Conservation (phyloP, 2,113 vertebrate species). For the Gallinago jamesoni region DNA sequence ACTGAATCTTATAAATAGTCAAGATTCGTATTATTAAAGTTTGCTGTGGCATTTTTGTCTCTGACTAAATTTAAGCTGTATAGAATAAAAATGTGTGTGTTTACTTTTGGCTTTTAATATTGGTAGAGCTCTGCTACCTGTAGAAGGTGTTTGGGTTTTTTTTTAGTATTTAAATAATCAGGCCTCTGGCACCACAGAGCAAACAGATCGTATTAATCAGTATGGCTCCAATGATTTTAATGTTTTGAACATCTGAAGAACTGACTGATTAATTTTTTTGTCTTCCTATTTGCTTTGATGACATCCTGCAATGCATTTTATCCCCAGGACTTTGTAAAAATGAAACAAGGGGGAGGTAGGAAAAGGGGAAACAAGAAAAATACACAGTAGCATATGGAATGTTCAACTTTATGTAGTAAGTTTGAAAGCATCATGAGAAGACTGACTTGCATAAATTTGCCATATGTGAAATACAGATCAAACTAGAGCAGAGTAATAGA, state of each 20-base stretch:
- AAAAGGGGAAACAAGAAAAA: not conserved
- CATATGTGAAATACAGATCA: not conserved
- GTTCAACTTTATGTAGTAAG: not conserved
- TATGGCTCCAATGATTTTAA: not conserved
- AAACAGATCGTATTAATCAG: not conserved
- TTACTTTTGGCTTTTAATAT: not conserved
- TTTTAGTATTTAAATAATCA: not conserved
- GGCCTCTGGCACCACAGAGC: not conserved
- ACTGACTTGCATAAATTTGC: not conserved
- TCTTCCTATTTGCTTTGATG: not conserved
- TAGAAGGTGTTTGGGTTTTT: not conserved
- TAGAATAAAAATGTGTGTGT: not conserved
- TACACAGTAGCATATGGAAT: not conserved
- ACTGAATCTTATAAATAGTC: not conserved
- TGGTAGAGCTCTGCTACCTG: not conserved
- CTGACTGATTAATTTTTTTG: not conserved
- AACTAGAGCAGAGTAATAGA: not conserved
- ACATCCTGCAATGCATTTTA: not conserved
- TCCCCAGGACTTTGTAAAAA: not conserved
- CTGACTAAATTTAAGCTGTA: not conserved
- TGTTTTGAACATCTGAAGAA: not conserved
- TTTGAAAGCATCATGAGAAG: not conserved
- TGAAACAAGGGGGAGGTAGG: not conserved
- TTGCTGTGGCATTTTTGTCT: not conserved
- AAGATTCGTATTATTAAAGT: not conserved